Conservation (phyloP, 92 coral and sea anemone genomes). For the Meandrina meandrites region DNA sequence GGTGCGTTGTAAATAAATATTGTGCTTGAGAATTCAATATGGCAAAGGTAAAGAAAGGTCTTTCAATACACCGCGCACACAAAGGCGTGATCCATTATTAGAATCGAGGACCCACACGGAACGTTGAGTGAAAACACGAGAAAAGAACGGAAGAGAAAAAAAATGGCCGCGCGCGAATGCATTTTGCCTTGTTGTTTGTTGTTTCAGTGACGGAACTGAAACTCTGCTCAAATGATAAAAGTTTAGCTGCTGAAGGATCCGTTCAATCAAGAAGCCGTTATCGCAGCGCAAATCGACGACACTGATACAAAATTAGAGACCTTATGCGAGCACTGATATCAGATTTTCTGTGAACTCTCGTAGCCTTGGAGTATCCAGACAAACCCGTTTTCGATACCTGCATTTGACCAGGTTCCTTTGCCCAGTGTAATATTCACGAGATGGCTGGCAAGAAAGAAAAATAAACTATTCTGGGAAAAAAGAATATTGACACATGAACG, state of each 20-base stretch:
- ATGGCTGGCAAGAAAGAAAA: background rate
- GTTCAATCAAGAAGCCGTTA: background rate
- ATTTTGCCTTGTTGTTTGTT: too few species aligned
- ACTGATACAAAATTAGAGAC: background rate
- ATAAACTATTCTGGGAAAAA: background rate
- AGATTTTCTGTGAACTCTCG: background rate
- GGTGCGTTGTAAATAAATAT: background rate
- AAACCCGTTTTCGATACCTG: background rate
- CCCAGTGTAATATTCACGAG: background rate
- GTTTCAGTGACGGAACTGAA: too few species aligned
- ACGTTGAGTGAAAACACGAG: background rate
- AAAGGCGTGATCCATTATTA: background rate
- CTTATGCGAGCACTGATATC: background rate
- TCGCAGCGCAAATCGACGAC: background rate
- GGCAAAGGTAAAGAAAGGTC: background rate
- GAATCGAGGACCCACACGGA: background rate
- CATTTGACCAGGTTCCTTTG: background rate
- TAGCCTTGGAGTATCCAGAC: background rate
- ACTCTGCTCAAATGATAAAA: too few species aligned
- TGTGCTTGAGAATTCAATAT: conserved; percentile 2
- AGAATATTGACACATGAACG: background rate
- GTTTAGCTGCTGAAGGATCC: background rate
- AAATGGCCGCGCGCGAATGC: background rate
- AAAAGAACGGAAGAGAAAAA: background rate
- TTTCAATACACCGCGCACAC: background rate